Percentiles rank a stretch among this genome's conserved stretches.
Evolutionary conservation across 2,113 vertebrate genomes (phyloP).

Genomic region (Gymnobelideus leadbeateri): DNA sequence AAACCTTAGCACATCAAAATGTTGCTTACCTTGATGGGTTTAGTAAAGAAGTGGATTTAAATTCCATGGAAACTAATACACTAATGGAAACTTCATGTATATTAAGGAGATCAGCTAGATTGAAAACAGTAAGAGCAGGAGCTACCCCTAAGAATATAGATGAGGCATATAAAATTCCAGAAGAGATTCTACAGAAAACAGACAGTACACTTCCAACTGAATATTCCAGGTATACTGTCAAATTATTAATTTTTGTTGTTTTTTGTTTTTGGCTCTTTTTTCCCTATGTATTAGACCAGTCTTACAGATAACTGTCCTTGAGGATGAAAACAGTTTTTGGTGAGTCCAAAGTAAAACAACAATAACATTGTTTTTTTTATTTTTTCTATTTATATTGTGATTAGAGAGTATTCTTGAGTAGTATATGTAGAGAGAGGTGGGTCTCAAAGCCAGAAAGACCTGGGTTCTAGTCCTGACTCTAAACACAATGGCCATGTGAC

Average conservation of each 20-base stretch:
- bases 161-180: conserved; percentile 25
- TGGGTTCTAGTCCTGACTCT: background rate
- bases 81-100: conserved; percentile 28
- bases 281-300: background rate
- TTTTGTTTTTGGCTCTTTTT: conserved; percentile 21
- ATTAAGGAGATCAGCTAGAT: conserved; percentile 52
- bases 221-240: conserved; percentile 68
- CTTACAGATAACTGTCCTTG: background rate
- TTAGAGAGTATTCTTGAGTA: background rate
- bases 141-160: background rate
- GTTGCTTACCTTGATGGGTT: conserved; percentile 43
- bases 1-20: conserved; percentile 55
- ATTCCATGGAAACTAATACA: conserved; percentile 31
- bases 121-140: conserved; percentile 47
- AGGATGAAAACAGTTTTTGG: background rate
- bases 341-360: background rate
- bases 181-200: conserved; percentile 58
- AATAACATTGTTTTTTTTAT: background rate
- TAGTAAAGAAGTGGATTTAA: conserved; percentile 50
- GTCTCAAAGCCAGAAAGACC: background rate
- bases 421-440: background rate
- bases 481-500: background rate
- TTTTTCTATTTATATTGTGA: background rate
- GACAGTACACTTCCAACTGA: conserved; percentile 49
- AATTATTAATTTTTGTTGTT: background rate